Evolutionary conservation across 2,113 vertebrate species (phyloP), one percentile per base, ranked within the genome.

Genomic region (Himantopus leucocephalus): DNA sequence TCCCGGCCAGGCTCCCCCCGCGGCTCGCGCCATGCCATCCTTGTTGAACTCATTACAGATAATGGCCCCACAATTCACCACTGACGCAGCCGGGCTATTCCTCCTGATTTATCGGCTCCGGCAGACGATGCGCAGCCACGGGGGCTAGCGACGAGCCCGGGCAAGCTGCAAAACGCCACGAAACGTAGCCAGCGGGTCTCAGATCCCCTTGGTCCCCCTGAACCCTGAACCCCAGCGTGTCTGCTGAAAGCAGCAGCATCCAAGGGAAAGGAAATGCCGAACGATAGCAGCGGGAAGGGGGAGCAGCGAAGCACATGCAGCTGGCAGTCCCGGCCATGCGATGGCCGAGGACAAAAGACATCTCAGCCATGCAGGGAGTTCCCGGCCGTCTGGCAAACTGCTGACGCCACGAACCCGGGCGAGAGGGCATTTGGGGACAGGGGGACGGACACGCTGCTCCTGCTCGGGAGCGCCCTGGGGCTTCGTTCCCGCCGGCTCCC

Each of bases 341-440:
- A 88, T 5, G 30, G 80, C 39, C 4, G 26, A 48, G 80, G 80
- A 96, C 90, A 91, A 94, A 91, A 95, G 84, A 43, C 84, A 67
- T 74, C 80, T 23, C 50, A 78, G 87, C 41, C 73, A 24, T 1
- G 7, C 73, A 2, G 90, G 96, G 95, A 90, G 85, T 34, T 95
- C 94, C 94, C 37, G 1, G 84, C 16, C 9, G 35, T 1, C 81
- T 90, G 76, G 77, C 76, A 62, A 74, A 58, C 4, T 62, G 91
- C 94, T 92, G 95, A 87, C 23, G 17, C 66, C 92, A 85, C 5
- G 3, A 20, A 41, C 3, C 39, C 21, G 39, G 88, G 71, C 6
- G 34, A 88, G 80, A 89, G 90, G 93, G 91, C 87, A 21, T 77
- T 32, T 74, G 88, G 94, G 91, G 96, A 96, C 89, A 94, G 82